Conservation (phyloP, 2,113 vertebrate genomes). For the Dromaius novaehollandiae region DNA sequence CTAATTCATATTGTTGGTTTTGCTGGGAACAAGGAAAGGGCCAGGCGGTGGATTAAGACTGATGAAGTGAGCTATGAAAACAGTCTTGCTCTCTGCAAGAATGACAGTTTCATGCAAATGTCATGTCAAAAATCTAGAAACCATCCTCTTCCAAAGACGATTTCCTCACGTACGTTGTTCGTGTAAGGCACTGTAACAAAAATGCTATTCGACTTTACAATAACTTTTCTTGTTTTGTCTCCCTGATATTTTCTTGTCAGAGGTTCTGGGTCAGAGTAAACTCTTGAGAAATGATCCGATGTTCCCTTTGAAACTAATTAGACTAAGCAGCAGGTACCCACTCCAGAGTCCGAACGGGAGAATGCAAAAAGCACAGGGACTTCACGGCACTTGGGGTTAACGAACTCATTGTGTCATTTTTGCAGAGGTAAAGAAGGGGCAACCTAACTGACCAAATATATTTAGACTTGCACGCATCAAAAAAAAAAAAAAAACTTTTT, state of each 20-base stretch:
- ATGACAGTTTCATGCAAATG: not conserved
- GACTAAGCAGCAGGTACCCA: slow-evolving; percentile 73
- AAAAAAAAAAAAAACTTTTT: not conserved
- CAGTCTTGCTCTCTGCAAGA: not conserved
- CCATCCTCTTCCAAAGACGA: not conserved
- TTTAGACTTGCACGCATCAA: not conserved
- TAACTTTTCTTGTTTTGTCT: slow-evolving; percentile 66
- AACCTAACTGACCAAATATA: not conserved
- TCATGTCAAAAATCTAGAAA: not conserved
- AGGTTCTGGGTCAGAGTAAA: slow-evolving; percentile 67
- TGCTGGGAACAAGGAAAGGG: not conserved
- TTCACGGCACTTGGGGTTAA: slow-evolving; percentile 63
- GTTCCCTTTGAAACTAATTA: slow-evolving; percentile 88
- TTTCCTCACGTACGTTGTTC: not conserved
- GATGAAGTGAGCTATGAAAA: not conserved
- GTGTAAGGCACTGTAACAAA: not conserved
- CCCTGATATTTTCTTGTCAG: slow-evolving; percentile 70
- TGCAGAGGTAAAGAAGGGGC: slow-evolving; percentile 34
- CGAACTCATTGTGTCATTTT: slow-evolving; percentile 50
- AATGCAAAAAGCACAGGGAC: slow-evolving; percentile 50
- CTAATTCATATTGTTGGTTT: not conserved
- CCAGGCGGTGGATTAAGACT: not conserved
- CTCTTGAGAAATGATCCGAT: slow-evolving; percentile 67
- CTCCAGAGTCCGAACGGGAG: slow-evolving; percentile 45
- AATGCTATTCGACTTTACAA: slow-evolving; percentile 22